A percentile compares a stretch with the other conserved stretches of the same genome.
These are phyloP conservation scores for Bambusicola thoracicus DNA, from an alignment of 2,113 vertebrate species.

Conservation along the genomic window DNA sequence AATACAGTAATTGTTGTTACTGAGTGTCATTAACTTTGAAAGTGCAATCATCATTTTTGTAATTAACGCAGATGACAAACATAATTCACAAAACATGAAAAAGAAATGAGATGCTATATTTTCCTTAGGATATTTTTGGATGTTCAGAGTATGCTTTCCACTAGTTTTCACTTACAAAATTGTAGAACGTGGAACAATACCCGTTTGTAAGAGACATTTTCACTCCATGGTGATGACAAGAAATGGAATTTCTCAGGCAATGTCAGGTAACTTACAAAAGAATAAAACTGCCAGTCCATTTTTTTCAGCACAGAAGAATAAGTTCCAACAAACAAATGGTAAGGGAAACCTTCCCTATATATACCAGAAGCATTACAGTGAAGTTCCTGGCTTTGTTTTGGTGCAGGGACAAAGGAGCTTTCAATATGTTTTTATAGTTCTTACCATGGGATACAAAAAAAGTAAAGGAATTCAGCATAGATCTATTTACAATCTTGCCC, in stretches of 20 bases:
- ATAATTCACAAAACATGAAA: slow-evolving; percentile 33
- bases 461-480: background rate
- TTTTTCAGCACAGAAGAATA: background rate
- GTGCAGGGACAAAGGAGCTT: background rate
- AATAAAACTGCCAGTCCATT: background rate
- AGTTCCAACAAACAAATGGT: background rate
- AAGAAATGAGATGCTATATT: background rate
- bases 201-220: background rate
- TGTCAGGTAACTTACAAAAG: background rate
- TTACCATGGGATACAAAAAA: background rate
- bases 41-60: background rate
- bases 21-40: slow-evolving; percentile 38
- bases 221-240: background rate
- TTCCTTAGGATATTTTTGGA: slow-evolving; percentile 45
- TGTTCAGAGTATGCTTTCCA: background rate
- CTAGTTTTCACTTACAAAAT: slow-evolving; percentile 24
- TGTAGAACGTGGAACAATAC: slow-evolving; percentile 13
- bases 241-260: background rate
- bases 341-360: background rate
- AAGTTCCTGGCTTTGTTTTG: background rate
- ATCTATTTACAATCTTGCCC: background rate
- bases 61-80: slow-evolving; percentile 13
- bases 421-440: background rate
- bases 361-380: background rate
- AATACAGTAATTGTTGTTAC: background rate